Conservation (phyloP, 2,113 vertebrate species). For the Cervus canadensis region DNA sequence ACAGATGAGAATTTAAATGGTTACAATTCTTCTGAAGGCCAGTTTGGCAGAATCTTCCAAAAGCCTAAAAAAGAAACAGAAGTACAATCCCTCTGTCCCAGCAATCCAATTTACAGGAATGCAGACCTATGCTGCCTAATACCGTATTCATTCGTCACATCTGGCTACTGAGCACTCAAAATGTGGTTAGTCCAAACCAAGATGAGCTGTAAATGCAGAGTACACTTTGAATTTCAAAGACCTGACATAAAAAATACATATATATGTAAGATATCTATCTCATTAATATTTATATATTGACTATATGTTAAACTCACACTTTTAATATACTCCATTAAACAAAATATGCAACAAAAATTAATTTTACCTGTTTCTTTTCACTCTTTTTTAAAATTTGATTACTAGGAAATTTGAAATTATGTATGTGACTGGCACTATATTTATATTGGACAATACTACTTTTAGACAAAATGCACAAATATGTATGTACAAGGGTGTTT, state of each 20-base stretch:
- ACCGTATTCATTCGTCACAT: not conserved
- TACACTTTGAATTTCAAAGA: not conserved
- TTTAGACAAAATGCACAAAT: slow-evolving; percentile 33
- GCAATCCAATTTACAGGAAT: not conserved
- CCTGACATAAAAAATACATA: not conserved
- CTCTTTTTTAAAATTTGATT: not conserved
- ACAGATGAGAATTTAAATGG: slow-evolving; percentile 45
- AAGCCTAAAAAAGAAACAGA: not conserved
- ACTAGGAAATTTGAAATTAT: not conserved
- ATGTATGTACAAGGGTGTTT: not conserved
- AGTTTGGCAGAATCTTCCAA: not conserved
- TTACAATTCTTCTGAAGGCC: slow-evolving; percentile 15
- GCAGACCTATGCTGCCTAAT: not conserved
- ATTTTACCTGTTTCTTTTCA: not conserved
- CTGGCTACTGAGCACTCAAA: not conserved
- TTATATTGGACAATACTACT: not conserved
- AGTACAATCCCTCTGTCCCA: not conserved
- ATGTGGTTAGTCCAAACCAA: not conserved
- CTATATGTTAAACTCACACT: slow-evolving; percentile 26
- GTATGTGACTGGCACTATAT: not conserved
- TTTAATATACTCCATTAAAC: not conserved
- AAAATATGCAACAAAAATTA: not conserved
- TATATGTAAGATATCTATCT: not conserved
- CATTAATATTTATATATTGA: not conserved
- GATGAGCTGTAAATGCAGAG: not conserved